Evolutionary conservation across 1,140 invertebrate genomes (phyloP), one percentile per base, ranked within the genome.

Genomic region (Trachymyrmex cornetzi): DNA sequence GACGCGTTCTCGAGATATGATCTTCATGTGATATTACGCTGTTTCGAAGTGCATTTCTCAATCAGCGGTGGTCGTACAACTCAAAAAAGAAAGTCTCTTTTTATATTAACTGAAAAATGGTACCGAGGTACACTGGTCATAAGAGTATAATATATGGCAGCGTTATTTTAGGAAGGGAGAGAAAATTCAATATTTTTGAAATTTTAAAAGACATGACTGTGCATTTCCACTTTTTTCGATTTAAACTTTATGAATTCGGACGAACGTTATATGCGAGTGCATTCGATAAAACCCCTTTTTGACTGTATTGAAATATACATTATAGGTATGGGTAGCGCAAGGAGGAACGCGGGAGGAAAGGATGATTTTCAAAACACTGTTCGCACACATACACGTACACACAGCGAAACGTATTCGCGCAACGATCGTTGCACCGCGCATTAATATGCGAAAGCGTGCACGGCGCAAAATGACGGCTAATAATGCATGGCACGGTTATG

Each of bases 11-110:
- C 80, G 38, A 50, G 69, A 87, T 57, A 57, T 89, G 77, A 90
- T 74, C 87, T 90, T 63, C 81, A 88, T 82, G 86, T 82, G 85
- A 63, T 87, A 67, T 74, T 53, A 57, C 79, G 53, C 19, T 44
- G 74, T 30, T 85, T 53, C 38, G 27, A 22, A 24, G 16, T 34
- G 34, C 57, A 34, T 24, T 38, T 61, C 57, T 84, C 34, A 19
- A 77, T 86, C 14, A 16, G 27, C 16, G n/a, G 0, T 57, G 5
- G 19, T 22, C 27, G 4, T 24, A 48, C n/a, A 9, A 12, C 7
- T 1, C 7, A 38, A 12, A 12, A 27, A n/a, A 53, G 0, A 27
- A 24, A 11, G 4, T 63, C 16, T 55, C 30, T 24, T 48, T 69
- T 48, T 16, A 16, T 50, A 24, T 48, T 24, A 69, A 19, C 22